Evolutionary conservation across 2,797 vertebrate species (phyloP).

Genomic region (Margarornis squamiger): DNA sequence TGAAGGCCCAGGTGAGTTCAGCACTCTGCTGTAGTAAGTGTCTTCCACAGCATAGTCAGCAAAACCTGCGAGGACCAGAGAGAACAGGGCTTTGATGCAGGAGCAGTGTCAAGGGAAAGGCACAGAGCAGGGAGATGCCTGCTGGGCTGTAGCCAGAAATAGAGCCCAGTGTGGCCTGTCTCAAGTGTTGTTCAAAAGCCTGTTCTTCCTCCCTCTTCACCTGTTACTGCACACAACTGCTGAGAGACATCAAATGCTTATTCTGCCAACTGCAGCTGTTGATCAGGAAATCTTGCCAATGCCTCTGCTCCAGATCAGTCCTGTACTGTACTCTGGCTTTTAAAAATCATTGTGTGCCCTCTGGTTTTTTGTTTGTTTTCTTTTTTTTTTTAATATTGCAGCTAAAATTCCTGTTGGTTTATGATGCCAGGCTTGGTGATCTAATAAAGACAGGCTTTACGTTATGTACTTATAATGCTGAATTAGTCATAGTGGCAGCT

Average conservation of each 20-base stretch:
- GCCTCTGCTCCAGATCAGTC: neutral
- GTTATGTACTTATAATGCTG: conserved; percentile 8
- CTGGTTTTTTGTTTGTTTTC: accelerated
- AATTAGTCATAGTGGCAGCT: conserved; percentile 57
- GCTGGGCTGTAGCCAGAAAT: neutral
- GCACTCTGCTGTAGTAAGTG: neutral
- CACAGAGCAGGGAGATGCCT: neutral
- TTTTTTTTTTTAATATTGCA: neutral
- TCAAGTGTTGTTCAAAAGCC: accelerated
- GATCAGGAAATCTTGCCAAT: neutral
- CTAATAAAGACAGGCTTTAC: conserved; percentile 47
- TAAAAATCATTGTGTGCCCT: conserved; percentile 10
- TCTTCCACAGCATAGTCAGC: accelerated
- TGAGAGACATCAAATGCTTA: neutral
- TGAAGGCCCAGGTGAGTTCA: neutral
- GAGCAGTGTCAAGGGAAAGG: neutral
- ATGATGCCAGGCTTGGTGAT: neutral
- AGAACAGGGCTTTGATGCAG: neutral
- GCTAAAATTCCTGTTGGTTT: conserved; percentile 33
- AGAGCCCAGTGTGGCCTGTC: neutral
- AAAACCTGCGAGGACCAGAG: neutral
- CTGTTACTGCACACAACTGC: neutral
- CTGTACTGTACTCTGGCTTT: neutral
- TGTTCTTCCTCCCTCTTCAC: neutral
- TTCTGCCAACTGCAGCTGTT: neutral